Percentiles rank a stretch among this genome's conserved stretches.
These are phyloP conservation scores for Coenonympha glycerion DNA, from an alignment of 2,888 invertebrate species.

Conservation along the genomic window DNA sequence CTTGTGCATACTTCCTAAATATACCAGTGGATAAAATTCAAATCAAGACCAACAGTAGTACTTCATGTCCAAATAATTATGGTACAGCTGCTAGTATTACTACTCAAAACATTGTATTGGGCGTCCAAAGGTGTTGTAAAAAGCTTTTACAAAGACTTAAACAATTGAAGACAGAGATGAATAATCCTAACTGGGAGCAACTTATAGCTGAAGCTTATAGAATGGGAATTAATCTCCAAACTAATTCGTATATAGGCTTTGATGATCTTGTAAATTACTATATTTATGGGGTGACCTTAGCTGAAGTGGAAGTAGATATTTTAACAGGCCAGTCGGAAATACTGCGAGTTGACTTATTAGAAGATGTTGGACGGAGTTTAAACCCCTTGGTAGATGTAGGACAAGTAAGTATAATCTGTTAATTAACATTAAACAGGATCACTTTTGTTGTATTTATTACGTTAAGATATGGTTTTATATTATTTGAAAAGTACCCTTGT, in stretches of 20 bases:
- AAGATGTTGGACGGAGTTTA: neutral
- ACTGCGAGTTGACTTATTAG: neutral
- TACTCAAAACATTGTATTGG: constrained; percentile 78
- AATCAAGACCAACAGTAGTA: constrained; percentile 74
- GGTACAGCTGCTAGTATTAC: constrained; percentile 77
- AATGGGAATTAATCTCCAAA: constrained; percentile 52
- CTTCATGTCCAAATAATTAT: constrained; percentile 72
- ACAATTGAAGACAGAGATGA: constrained; percentile 57
- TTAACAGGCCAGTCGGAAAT: constrained; percentile 78
- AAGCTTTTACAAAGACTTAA: constrained; percentile 57
- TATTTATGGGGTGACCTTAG: constrained; percentile 74
- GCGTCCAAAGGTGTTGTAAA: constrained; percentile 68
- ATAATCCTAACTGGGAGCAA: constrained; percentile 69
- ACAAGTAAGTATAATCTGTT: neutral
- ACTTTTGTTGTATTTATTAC: no score
- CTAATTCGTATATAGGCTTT: neutral
- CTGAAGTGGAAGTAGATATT: constrained; percentile 83
- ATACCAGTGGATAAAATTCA: constrained; percentile 77
- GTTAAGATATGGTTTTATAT: no score
- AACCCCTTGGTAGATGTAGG: neutral
- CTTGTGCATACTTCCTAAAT: constrained; percentile 80
- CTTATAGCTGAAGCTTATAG: constrained; percentile 65
- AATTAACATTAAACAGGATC: neutral
- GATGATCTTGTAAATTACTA: constrained; percentile 40
- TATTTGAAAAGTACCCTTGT: no score